Percentiles rank a stretch among this genome's conserved stretches.
These are phyloP conservation scores for Aporophyla lueneburgensis DNA, from an alignment of 2,888 invertebrate genomes.

Conservation along the genomic window DNA sequence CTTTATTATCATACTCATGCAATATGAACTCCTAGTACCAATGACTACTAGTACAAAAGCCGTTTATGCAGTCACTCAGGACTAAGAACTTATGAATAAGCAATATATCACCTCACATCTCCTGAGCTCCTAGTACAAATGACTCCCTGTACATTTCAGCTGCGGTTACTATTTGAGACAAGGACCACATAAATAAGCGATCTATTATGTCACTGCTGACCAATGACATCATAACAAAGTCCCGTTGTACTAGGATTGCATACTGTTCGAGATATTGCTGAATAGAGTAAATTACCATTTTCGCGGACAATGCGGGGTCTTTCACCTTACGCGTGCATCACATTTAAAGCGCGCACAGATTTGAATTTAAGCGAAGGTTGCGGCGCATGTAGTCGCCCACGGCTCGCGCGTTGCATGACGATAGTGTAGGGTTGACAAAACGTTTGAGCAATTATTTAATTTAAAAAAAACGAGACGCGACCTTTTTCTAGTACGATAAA, in stretches of 20 bases:
- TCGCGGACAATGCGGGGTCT: constrained; percentile 69
- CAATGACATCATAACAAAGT: constrained; percentile 59
- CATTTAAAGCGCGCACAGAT: constrained; percentile 71
- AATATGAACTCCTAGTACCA: constrained; percentile 37
- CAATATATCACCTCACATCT: constrained; percentile 16
- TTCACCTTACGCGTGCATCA: constrained; percentile 73
- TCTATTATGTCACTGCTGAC: constrained; percentile 48
- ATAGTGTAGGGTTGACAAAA: constrained; percentile 68
- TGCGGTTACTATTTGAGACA: constrained; percentile 30
- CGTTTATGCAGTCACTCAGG: constrained; percentile 7
- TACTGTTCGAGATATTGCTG: constrained; percentile 63
- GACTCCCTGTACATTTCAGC: constrained; percentile 29
- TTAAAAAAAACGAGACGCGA: no score
- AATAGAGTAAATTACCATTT: constrained; percentile 73
- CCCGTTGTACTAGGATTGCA: constrained; percentile 64
- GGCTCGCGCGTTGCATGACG: constrained; percentile 68
- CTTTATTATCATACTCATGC: background rate
- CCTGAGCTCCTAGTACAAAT: constrained; percentile 48
- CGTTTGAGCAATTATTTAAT: background rate
- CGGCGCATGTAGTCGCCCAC: constrained; percentile 77
- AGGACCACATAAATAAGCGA: constrained; percentile 46
- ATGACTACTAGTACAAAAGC: constrained; percentile 20
- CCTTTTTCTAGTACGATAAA: background rate
- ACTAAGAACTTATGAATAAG: constrained; percentile 42
- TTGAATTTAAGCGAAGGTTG: constrained; percentile 75